Conservation (phyloP, 1,140 invertebrate species). For the Drosophila kohkoa region DNA sequence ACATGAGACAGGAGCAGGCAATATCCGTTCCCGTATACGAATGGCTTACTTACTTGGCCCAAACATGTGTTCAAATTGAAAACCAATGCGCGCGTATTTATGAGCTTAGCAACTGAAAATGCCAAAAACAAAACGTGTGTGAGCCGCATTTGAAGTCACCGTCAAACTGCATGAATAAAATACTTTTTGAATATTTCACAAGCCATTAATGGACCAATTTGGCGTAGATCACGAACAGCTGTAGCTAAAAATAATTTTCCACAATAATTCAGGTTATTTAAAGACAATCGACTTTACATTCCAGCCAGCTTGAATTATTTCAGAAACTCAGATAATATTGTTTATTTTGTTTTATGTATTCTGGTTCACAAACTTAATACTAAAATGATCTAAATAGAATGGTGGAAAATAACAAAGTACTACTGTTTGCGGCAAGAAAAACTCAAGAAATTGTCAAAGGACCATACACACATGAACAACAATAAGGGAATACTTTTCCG, state of each 20-base stretch:
- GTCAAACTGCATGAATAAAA: conserved; percentile 35
- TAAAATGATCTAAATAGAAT: background rate
- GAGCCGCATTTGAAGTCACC: conserved; percentile 21
- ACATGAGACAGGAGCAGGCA: conserved; percentile 1
- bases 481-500: conserved; percentile 3
- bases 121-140: conserved; percentile 3
- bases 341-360: no score
- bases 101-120: conserved; percentile 33
- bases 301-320: background rate
- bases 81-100: conserved; percentile 54
- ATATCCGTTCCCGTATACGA: conserved; percentile 6
- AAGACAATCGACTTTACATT: background rate
- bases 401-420: background rate
- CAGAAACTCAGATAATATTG: background rate
- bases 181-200: conserved; percentile 26
- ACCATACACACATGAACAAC: background rate
- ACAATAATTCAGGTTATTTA: background rate
- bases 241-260: background rate
- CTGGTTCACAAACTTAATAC: no score
- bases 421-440: background rate
- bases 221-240: conserved; percentile 7
- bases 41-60: conserved; percentile 24
- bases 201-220: conserved; percentile 25
- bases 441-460: background rate
- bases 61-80: conserved; percentile 63